phyloP scores from a whole-genome alignment of 2,888 invertebrate genomes.

The Pyrrhosoma nymphula region DNA sequence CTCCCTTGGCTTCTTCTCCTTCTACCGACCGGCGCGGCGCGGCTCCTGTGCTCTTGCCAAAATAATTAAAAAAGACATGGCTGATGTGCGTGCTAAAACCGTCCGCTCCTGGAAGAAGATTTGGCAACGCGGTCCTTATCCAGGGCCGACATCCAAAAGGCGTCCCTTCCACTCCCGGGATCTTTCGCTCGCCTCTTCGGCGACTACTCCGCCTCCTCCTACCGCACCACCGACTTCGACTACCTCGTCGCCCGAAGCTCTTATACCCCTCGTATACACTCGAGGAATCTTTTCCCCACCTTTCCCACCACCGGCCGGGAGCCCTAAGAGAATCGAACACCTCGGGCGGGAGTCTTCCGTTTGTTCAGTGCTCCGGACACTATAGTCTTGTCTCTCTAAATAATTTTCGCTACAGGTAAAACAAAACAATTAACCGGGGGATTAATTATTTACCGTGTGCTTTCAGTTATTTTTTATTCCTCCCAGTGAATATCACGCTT shows the following conservation, averaged over 20 bases:
- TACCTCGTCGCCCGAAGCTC: constrained; percentile 80
- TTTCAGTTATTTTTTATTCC: not conserved
- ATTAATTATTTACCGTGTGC: too few relatives aligned
- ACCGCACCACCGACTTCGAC: constrained; percentile 81
- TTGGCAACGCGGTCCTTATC: constrained; percentile 76
- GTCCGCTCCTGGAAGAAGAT: constrained; percentile 81
- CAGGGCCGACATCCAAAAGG: constrained; percentile 69
- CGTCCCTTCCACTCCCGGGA: constrained; percentile 77
- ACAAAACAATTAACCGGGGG: not conserved
- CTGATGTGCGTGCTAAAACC: constrained; percentile 81
- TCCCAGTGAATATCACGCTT: not conserved
- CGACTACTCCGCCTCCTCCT: constrained; percentile 79
- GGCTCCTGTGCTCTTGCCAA: constrained; percentile 82
- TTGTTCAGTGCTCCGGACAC: not conserved
- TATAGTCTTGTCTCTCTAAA: not conserved
- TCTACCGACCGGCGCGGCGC: constrained; percentile 75
- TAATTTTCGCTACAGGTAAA: constrained; percentile 15
- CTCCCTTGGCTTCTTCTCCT: constrained; percentile 76
- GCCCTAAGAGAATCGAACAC: not conserved
- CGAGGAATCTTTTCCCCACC: not conserved
- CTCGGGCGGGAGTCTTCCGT: not conserved
- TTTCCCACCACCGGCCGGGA: not conserved
- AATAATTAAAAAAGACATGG: constrained; percentile 88
- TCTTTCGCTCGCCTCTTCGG: constrained; percentile 77
- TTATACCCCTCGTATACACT: constrained; percentile 77